These are phyloP conservation scores for Cephalopterus ornatus DNA, from an alignment of 2,113 vertebrate species.

Conservation along the genomic window DNA sequence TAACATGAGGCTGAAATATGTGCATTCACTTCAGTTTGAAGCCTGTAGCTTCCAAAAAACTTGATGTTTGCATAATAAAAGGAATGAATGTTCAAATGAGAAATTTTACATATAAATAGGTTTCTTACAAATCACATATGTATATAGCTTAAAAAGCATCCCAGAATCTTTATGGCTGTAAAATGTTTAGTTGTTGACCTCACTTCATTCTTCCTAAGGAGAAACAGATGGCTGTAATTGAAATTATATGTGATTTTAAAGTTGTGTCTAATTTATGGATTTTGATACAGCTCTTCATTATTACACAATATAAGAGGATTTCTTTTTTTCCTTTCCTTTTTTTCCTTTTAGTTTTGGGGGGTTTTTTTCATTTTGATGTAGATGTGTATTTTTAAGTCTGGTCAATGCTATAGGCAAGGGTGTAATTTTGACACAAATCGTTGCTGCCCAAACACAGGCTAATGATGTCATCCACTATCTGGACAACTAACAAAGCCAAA, in stretches of 20 bases:
- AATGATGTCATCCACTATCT: not conserved
- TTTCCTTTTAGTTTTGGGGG: not conserved
- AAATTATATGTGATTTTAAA: slow-evolving; percentile 52
- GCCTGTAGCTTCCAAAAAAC: slow-evolving; percentile 25
- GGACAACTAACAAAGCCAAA: not conserved
- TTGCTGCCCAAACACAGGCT: not conserved
- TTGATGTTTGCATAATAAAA: slow-evolving; percentile 49
- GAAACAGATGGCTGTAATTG: slow-evolving; percentile 62
- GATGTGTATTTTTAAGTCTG: not conserved
- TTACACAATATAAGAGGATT: not conserved
- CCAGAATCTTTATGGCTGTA: slow-evolving; percentile 8
- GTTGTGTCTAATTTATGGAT: slow-evolving; percentile 36
- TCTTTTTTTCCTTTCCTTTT: not conserved
- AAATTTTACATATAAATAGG: slow-evolving; percentile 48
- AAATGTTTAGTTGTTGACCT: slow-evolving; percentile 43
- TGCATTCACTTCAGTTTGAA: not conserved
- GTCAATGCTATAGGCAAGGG: not conserved
- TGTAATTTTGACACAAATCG: not conserved
- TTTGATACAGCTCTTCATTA: slow-evolving; percentile 1
- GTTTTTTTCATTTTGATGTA: not conserved
- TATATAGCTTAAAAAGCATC: slow-evolving; percentile 36
- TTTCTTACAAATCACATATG: slow-evolving; percentile 45
- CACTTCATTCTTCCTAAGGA: slow-evolving; percentile 34
- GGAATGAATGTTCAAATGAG: slow-evolving; percentile 21
- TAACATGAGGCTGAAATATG: not conserved